phyloP scores from a whole-genome alignment of 2,888 invertebrate species.

The Rhagonycha lutea region DNA sequence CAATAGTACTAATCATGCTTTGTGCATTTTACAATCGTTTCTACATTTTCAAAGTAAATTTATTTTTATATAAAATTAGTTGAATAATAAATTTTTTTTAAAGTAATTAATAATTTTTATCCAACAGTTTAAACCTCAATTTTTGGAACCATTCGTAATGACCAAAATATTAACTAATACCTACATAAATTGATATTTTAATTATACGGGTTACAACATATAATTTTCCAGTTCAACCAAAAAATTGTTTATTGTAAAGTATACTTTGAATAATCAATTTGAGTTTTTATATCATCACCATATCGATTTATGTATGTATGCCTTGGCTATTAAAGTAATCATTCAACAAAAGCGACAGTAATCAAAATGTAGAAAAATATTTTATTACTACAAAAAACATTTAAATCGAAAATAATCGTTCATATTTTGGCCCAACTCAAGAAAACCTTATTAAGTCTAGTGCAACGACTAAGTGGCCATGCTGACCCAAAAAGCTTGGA shows the following conservation, averaged over 20 bases:
- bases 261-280: neutral
- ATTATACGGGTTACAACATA: too few relatives aligned
- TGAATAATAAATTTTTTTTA: neutral
- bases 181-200: too few relatives aligned
- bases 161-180: too few relatives aligned
- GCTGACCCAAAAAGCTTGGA: too few relatives aligned
- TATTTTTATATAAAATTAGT: neutral
- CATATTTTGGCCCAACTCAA: too few relatives aligned
- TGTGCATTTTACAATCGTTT: neutral
- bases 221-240: neutral
- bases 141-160: too few relatives aligned
- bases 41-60: neutral
- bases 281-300: neutral
- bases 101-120: too few relatives aligned
- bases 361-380: neutral
- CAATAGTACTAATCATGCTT: neutral
- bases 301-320: neutral
- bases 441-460: too few relatives aligned
- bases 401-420: too few relatives aligned
- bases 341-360: neutral
- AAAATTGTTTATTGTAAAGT: neutral
- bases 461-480: neutral
- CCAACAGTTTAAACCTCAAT: too few relatives aligned
- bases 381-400: neutral
- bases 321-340: neutral